These are phyloP conservation scores for Nowickia ferox DNA, from an alignment of 2,888 invertebrate species.

Conservation along the genomic window DNA sequence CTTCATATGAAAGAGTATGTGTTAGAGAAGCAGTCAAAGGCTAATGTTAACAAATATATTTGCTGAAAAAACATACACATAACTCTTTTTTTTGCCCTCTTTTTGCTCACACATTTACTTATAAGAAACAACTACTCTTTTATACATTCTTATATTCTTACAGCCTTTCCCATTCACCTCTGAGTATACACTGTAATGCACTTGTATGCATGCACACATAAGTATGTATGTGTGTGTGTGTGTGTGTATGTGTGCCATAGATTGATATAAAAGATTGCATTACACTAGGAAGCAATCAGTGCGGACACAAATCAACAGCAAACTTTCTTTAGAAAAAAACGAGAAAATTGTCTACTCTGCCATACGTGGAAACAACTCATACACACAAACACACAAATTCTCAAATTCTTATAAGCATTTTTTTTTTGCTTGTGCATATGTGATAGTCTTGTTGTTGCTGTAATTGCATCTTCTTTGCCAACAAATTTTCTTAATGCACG, in stretches of 20 bases:
- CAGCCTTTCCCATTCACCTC: constrained; percentile 22
- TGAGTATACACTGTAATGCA: constrained; percentile 31
- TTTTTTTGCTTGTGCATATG: constrained; percentile 11
- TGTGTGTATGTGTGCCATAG: constrained; percentile 44
- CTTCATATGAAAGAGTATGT: neutral
- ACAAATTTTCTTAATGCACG: constrained; percentile 50
- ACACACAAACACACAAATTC: constrained; percentile 57
- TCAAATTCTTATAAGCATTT: neutral
- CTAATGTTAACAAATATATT: constrained; percentile 54
- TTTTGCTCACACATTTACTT: constrained; percentile 37
- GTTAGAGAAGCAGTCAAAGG: constrained; percentile 38
- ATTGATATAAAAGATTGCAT: constrained; percentile 71
- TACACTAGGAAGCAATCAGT: constrained; percentile 80
- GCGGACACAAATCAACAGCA: constrained; percentile 76
- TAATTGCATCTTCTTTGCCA: constrained; percentile 41
- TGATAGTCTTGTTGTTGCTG: constrained; percentile 16
- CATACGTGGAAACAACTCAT: constrained; percentile 8
- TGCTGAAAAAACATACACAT: constrained; percentile 4
- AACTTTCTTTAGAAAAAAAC: constrained; percentile 52
- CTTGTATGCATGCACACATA: constrained; percentile 19
- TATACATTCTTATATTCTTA: neutral
- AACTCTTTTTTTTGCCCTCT: neutral
- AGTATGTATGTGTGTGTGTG: constrained; percentile 35
- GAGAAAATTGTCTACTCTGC: constrained; percentile 11
- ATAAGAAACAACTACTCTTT: constrained; percentile 1